phyloP scores from a whole-genome alignment of 2,888 invertebrate genomes.

The Cephus pulcher region DNA sequence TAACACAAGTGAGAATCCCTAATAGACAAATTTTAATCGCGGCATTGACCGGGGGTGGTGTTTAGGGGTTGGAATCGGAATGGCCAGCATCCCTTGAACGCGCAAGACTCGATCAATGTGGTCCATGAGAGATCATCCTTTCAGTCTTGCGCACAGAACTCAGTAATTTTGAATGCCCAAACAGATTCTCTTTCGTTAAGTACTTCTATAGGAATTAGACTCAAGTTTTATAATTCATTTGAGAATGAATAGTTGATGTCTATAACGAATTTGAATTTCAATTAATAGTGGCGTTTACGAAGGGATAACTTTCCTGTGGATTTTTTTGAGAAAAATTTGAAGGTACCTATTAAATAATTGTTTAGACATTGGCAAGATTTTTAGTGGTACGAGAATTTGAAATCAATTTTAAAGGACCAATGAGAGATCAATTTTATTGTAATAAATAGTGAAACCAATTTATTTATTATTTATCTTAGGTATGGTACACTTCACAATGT shows the following conservation, averaged over 20 bases:
- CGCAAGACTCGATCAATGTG: constrained; percentile 58
- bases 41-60: constrained; percentile 50
- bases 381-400: neutral
- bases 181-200: neutral
- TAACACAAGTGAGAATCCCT: constrained; percentile 39
- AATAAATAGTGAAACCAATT: constrained; percentile 52
- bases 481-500: constrained; percentile 32
- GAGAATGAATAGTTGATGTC: too few relatives aligned
- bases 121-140: constrained; percentile 37
- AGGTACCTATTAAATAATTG: neutral
- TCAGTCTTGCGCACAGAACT: constrained; percentile 40
- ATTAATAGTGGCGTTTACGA: neutral
- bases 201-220: neutral
- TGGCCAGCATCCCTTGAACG: constrained; percentile 46
- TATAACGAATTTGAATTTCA: neutral
- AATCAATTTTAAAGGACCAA: neutral
- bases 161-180: neutral
- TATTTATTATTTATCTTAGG: constrained; percentile 38
- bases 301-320: neutral
- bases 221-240: neutral
- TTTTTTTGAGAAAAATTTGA: neutral
- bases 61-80: constrained; percentile 51
- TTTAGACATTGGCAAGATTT: neutral
- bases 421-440: constrained; percentile 19
- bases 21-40: constrained; percentile 47